Evolutionary conservation across 2,888 invertebrate species (phyloP).

Genomic region (Rhogogaster chlorosoma): DNA sequence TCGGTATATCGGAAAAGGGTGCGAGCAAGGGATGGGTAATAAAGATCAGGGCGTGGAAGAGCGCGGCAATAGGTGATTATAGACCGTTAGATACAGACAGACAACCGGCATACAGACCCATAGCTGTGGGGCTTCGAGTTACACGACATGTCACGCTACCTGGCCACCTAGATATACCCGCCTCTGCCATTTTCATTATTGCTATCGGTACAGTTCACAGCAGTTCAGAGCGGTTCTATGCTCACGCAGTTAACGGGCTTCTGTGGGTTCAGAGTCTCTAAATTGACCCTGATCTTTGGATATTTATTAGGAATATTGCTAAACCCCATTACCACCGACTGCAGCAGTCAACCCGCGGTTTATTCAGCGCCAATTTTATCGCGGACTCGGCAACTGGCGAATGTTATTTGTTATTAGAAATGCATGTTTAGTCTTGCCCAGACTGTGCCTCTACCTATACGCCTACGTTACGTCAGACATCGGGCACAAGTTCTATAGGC

Average conservation of each 20-base stretch:
- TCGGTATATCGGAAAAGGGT: not conserved
- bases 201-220: conserved; percentile 10
- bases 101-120: not conserved
- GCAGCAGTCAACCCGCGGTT: no score
- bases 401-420: conserved; percentile 26
- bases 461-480: not conserved
- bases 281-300: conserved; percentile 30
- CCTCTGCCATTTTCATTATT: conserved; percentile 18
- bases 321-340: no score
- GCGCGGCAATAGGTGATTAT: not conserved
- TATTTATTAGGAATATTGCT: no score
- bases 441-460: no score
- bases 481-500: no score
- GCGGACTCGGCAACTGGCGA: not conserved
- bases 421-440: conserved; percentile 22
- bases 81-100: conserved; percentile 1
- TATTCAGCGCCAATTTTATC: not conserved
- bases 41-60: conserved; percentile 27
- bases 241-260: conserved; percentile 23
- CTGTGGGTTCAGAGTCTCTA: not conserved
- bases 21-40: conserved; percentile 7
- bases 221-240: conserved; percentile 1
- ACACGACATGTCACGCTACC: conserved; percentile 47
- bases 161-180: not conserved
- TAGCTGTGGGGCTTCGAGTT: conserved; percentile 41